These are phyloP conservation scores for Mercenaria mercenaria DNA, from an alignment of 1,140 invertebrate species.

Conservation along the genomic window DNA sequence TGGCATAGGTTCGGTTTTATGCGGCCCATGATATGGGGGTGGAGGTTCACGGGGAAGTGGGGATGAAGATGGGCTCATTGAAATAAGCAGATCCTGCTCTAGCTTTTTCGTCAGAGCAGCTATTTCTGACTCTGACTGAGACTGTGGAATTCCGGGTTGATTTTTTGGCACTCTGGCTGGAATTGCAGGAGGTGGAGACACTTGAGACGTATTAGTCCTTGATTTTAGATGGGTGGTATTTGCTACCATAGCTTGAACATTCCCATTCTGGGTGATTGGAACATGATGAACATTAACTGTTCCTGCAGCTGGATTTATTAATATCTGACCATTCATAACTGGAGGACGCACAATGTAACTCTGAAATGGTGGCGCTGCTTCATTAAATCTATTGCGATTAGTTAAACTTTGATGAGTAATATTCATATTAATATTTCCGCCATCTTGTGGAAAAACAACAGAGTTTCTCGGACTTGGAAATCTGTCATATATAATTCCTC, in stretches of 20 bases:
- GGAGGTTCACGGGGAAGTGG: slow-evolving; percentile 77
- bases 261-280: slow-evolving; percentile 43
- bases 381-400: slow-evolving; percentile 80
- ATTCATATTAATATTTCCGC: slow-evolving; percentile 31
- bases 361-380: slow-evolving; percentile 76
- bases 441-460: slow-evolving; percentile 63
- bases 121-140: slow-evolving; percentile 87
- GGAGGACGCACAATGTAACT: slow-evolving; percentile 27
- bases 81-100: slow-evolving; percentile 82
- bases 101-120: slow-evolving; percentile 86
- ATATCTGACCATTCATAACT: slow-evolving; percentile 3
- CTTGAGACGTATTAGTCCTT: slow-evolving; percentile 1
- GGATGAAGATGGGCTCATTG: slow-evolving; percentile 68
- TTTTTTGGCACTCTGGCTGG: slow-evolving; percentile 83
- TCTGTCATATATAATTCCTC: slow-evolving; percentile 79
- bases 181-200: slow-evolving; percentile 76
- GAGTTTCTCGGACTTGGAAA: slow-evolving; percentile 80
- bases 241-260: slow-evolving; percentile 55
- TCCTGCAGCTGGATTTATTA: slow-evolving; percentile 30
- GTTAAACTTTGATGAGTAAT: slow-evolving; percentile 71
- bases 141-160: slow-evolving; percentile 89
- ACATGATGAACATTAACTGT: slow-evolving; percentile 35
- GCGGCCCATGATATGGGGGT: slow-evolving; percentile 85
- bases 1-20: slow-evolving; percentile 83
- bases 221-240: slow-evolving; percentile 33